These are phyloP conservation scores for Tupaia chinensis DNA, from an alignment of 2,113 vertebrate species.

Conservation along the genomic window DNA sequence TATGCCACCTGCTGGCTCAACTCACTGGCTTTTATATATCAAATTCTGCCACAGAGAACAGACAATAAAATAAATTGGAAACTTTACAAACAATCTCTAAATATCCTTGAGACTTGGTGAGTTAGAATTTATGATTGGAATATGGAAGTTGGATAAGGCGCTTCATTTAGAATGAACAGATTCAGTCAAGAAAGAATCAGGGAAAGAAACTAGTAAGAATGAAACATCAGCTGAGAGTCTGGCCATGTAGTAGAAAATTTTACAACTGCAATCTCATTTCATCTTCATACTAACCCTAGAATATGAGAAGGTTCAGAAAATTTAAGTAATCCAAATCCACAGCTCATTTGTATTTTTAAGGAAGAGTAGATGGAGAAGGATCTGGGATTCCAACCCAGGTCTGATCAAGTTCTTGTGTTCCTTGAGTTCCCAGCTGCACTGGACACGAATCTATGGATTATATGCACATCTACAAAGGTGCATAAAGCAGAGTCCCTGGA, in stretches of 20 bases:
- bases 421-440: neutral
- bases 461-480: neutral
- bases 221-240: neutral
- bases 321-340: neutral
- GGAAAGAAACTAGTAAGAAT: neutral
- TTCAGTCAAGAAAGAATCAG: neutral
- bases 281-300: neutral
- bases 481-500: neutral
- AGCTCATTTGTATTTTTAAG: neutral
- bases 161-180: neutral
- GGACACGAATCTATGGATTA: neutral
- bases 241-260: neutral
- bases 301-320: neutral
- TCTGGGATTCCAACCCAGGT: neutral
- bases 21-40: neutral
- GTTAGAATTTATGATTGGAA: neutral
- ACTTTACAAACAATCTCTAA: constrained; percentile 38
- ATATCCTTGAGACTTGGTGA: neutral
- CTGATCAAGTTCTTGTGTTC: neutral
- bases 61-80: neutral
- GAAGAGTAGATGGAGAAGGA: neutral
- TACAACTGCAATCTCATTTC: neutral
- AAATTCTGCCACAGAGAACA: neutral
- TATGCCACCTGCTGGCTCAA: neutral
- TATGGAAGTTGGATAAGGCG: neutral